Evolutionary conservation across 2,113 vertebrate species (phyloP), one percentile per base, ranked within the genome.

Genomic region (Pseudorectes ferrugineus): DNA sequence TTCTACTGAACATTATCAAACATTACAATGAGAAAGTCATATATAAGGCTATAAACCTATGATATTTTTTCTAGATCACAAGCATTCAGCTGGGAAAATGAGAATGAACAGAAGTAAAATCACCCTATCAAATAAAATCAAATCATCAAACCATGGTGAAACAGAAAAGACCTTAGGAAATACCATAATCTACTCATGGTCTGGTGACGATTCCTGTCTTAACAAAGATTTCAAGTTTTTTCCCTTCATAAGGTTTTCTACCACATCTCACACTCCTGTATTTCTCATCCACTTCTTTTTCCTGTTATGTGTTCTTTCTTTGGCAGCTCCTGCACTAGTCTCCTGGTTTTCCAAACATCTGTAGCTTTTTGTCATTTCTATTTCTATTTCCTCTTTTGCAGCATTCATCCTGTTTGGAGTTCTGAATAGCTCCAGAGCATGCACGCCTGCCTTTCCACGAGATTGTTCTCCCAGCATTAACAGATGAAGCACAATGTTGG

Each of bases 381-480:
- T 66, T 86, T 77, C 70, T 52, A 40, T 72, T 80, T 70, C 77
- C 82, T 65, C 25, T 40, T 82, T 36, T 61, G 67, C 89, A 77
- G 72, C 71, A 46, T 46, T 80, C 49, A 76, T 74, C 81, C 84
- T 70, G 29, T 89, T 80, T 54, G 65, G 81, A 93, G 90, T 83
- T 91, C 46, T 49, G 67, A 91, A 70, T 49, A 96, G 83, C 83
- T 91, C 42, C 61, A 9, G 57, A 95, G 78, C 89, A 73, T 3
- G 43, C 71, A 57, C 0, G 35, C 49, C 75, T 91, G 93, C 74
- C 70, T 92, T 86, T 77, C 77, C 82, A 84, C 0, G 1, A 77
- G 92, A 76, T 33, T 76, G 58, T 65, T 94, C 91, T 93, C 72
- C 91, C 40, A 15, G 92, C 92, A 92, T 46, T 16, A 89, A 76